Base-by-base conservation (phyloP, 2,797 vertebrate species). In the Gymnocypris eckloni region DNA sequence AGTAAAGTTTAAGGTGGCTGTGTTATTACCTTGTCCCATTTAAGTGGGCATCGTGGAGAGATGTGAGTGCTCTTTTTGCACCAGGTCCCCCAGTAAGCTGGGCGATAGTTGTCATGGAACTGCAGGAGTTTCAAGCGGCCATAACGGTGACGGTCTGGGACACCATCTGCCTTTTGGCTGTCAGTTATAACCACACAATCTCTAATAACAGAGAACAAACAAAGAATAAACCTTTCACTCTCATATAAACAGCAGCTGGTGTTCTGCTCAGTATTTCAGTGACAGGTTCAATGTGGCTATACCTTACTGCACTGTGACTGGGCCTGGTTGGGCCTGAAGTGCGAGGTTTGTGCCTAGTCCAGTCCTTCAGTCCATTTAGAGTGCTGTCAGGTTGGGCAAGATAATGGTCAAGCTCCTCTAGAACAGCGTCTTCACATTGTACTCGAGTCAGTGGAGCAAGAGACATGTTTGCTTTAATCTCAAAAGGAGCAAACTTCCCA, bases 31-130 rank as follows among this genome's bases (percentile, higher is more conserved):
- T 90, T 96, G 93, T 99, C 98, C 89, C 93, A 96, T 56, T 91
- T 92, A 88, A 98, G 93, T 0, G 98, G 98, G 45, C 93, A 96
- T 69, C 97, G 95, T 2, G 98, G 92, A 0, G 89, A 95, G 91
- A 99, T 95, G 59, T 91, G 13, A 0, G 73, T 10, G 10, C 96
- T 97, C 61, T 88, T 96, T 93, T 96, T 98, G 82, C 97, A 98
- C 96, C 98, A 99, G 0, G 98, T 99, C 13, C 98, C 98, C 98
- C 98, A 99, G 93, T 99, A 99, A 0, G 98, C 98, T n/a, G 98
- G 98, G 13, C 98, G 97, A 90, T 99, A 96, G 75, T 99, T 99
- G 90, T 95, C 96, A 10, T 92, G 96, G 83, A 99, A 99, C 93
- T 98, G 97, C 82, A 99, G 94, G 1, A 99, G 96, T 89, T 99